Conservation (phyloP, 2,888 invertebrate species). For the Griposia aprilina region DNA sequence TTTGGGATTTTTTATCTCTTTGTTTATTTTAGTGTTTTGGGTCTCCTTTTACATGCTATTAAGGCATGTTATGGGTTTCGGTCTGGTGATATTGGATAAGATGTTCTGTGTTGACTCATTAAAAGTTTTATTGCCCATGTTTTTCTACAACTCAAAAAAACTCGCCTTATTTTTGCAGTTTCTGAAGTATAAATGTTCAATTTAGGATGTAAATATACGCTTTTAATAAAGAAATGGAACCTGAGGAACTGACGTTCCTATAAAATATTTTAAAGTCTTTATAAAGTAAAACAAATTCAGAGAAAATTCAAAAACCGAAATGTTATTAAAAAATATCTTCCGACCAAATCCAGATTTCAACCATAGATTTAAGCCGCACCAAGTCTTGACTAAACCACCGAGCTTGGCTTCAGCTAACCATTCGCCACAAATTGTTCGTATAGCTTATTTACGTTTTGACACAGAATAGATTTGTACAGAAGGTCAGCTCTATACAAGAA, state of each 20-base stretch:
- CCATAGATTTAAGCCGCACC: constrained; percentile 35
- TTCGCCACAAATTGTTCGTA: constrained; percentile 76
- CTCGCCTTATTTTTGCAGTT: too few relatives aligned
- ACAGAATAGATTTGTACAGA: neutral
- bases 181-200: too few relatives aligned
- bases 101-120: constrained; percentile 53
- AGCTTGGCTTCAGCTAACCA: constrained; percentile 52
- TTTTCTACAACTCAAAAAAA: neutral
- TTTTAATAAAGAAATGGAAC: too few relatives aligned
- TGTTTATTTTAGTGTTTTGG: constrained; percentile 75
- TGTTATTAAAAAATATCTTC: constrained; percentile 27
- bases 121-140: constrained; percentile 32
- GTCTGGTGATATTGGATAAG: constrained; percentile 53
- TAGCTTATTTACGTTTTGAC: constrained; percentile 75
- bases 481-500: neutral
- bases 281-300: neutral
- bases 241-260: too few relatives aligned
- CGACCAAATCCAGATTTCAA: constrained; percentile 8
- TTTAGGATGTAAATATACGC: too few relatives aligned
- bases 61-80: constrained; percentile 54
- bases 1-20: constrained; percentile 75
- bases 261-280: neutral
- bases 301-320: neutral
- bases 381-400: constrained; percentile 41
- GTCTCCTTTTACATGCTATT: constrained; percentile 60